Conservation (phyloP, 2,888 invertebrate species). For the Allophyes oxyacanthae region DNA sequence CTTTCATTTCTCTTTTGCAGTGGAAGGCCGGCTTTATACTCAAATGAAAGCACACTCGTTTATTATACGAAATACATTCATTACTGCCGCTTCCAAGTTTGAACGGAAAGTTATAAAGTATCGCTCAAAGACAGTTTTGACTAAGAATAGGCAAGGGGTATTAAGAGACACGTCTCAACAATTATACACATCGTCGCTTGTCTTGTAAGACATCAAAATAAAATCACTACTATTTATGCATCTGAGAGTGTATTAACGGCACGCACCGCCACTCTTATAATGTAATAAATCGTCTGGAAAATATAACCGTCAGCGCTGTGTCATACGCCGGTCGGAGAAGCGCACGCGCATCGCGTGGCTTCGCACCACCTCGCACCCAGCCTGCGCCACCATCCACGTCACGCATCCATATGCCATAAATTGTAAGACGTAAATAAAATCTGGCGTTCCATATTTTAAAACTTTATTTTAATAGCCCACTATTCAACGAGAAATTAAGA, state of each 20-base stretch:
- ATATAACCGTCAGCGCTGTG: conserved; percentile 87
- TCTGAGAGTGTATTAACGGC: conserved; percentile 85
- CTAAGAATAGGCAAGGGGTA: conserved; percentile 78
- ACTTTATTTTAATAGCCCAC: conserved; percentile 88
- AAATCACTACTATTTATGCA: conserved; percentile 88
- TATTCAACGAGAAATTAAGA: conserved; percentile 87
- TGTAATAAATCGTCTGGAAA: conserved; percentile 89
- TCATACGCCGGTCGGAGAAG: conserved; percentile 80
- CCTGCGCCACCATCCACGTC: conserved; percentile 62
- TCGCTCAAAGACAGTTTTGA: conserved; percentile 72
- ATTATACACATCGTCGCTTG: conserved; percentile 86
- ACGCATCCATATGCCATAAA: conserved; percentile 82
- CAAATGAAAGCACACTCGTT: conserved; percentile 44
- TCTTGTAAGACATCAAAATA: conserved; percentile 88
- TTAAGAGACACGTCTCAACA: conserved; percentile 80
- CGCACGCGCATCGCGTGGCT: conserved; percentile 61
- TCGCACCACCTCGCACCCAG: conserved; percentile 51
- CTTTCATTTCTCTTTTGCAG: too few species aligned
- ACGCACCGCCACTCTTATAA: conserved; percentile 84
- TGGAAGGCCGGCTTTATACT: too few species aligned
- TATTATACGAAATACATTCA: conserved; percentile 57
- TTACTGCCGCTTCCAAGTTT: conserved; percentile 56
- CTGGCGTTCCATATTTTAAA: conserved; percentile 87
- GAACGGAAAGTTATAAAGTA: conserved; percentile 67
- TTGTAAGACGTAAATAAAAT: conserved; percentile 85